Evolutionary conservation across 1,140 invertebrate genomes (phyloP).

Genomic region (Lanistes nyassanus): DNA sequence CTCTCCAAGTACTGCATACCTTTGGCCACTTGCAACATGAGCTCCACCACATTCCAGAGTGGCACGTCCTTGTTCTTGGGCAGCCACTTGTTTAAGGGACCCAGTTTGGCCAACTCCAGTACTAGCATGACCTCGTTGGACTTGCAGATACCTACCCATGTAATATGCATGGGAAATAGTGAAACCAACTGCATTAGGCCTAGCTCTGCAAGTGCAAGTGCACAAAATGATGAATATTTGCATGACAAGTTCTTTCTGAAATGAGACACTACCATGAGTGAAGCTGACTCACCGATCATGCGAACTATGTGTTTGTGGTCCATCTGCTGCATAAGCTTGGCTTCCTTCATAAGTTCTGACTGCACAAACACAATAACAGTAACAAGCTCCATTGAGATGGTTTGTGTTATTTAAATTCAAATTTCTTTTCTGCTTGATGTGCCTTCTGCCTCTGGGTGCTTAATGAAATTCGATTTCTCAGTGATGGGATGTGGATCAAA

Average conservation of each 20-base stretch:
- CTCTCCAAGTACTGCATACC: slow-evolving; percentile 92
- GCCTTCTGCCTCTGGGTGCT: too few relatives aligned
- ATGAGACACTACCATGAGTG: not conserved
- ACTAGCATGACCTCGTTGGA: slow-evolving; percentile 69
- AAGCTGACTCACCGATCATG: slow-evolving; percentile 64
- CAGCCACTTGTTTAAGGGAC: slow-evolving; percentile 68
- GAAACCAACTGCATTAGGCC: not conserved
- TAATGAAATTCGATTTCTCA: not conserved
- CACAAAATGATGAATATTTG: not conserved
- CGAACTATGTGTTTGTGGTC: slow-evolving; percentile 68
- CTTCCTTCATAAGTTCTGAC: slow-evolving; percentile 68
- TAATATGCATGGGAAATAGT: not conserved
- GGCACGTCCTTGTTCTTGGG: slow-evolving; percentile 55
- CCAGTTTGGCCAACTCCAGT: slow-evolving; percentile 69
- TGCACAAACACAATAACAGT: slow-evolving; percentile 35
- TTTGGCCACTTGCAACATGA: slow-evolving; percentile 60
- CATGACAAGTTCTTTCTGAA: not conserved
- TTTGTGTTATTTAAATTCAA: too few relatives aligned
- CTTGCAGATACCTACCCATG: slow-evolving; percentile 65
- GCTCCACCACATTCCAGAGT: slow-evolving; percentile 25
- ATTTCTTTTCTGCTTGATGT: too few relatives aligned
- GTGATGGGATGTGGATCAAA: not conserved
- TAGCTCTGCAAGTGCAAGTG: not conserved
- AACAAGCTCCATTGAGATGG: too few relatives aligned
- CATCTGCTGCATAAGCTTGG: slow-evolving; percentile 67